These are phyloP conservation scores for Potamarius usumacintae DNA, from an alignment of 2,113 vertebrate genomes.

Conservation along the genomic window DNA sequence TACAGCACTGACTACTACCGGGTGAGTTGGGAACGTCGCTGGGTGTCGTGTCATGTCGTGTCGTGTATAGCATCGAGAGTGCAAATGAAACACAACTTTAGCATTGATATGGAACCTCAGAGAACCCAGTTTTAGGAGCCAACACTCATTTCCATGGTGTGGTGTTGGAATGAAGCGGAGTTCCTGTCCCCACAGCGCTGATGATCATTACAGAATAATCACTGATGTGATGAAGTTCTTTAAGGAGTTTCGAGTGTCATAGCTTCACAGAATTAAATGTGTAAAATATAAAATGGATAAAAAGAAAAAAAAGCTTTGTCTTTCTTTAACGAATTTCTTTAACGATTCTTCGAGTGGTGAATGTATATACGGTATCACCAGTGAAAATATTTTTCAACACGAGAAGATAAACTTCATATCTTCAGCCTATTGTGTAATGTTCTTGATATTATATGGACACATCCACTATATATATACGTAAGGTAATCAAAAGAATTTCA, in stretches of 20 bases:
- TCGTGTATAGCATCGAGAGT: background rate
- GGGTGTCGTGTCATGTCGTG: background rate
- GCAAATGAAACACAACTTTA: background rate
- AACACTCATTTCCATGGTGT: background rate
- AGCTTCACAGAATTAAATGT: background rate
- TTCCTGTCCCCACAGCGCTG: background rate
- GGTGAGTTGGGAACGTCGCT: slow-evolving; percentile 73
- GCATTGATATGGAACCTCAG: background rate
- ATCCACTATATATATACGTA: too few species aligned
- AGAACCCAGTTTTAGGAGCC: background rate
- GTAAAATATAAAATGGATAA: too few species aligned
- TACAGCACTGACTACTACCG: slow-evolving; percentile 99
- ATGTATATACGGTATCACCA: too few species aligned
- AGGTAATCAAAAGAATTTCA: too few species aligned
- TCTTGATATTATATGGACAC: too few species aligned
- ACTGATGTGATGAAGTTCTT: too few species aligned
- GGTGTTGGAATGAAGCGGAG: background rate
- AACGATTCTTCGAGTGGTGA: too few species aligned
- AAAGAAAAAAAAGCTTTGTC: background rate
- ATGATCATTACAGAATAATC: background rate
- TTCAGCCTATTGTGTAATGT: too few species aligned
- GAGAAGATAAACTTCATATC: too few species aligned
- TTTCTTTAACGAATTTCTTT: background rate
- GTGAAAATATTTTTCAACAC: too few species aligned
- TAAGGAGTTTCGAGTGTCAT: background rate